Base-by-base conservation (phyloP, 2,113 vertebrate species). In the Propithecus coquereli region DNA sequence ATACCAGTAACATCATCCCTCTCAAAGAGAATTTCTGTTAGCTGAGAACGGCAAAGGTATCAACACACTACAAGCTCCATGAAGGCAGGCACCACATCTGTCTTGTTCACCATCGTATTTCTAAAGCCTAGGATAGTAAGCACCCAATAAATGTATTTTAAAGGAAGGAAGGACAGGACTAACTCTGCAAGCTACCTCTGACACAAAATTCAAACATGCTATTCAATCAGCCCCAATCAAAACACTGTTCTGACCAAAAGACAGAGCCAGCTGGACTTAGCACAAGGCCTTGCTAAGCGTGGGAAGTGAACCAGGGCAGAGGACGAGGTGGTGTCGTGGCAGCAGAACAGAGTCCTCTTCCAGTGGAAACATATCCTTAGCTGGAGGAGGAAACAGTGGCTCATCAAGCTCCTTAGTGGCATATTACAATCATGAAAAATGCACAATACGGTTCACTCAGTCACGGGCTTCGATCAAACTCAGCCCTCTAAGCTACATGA, bases 201-300 rank as follows among this genome's bases (percentile, higher is more conserved):
- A 96, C 30, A 92, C 34, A 87, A 96, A 94, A 95, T 47, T n/a
- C 43, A 74, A 79, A 96, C 83, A 12, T 89, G 80, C 63, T 73
- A 27, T 1, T 66, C 37, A 77, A 81, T 68, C 71, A 84, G 43
- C 11, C 76, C 40, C 91, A 94, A 37, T 81, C 90, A 94, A 95
- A 95, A 77, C 68, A 95, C 57, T 80, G 37, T 85, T 30, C 87
- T 68, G 20, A 91, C 66, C 32, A 97, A 87, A 94, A 96, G 77
- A 81, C 43, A 84, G 12, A 91, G 34, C 32, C 63, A 77, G 85
- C 68, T 27, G 63, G 34, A 17, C 59, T 20, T 76, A 71, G 12
- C 30, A 87, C 9, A 77, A 59, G 81, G 34, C 76, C 43, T 34
- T 93, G 71, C 70, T 25, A 84, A 90, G 45, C 40, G 20, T 6